Base-by-base conservation (phyloP, 2,888 invertebrate species). In the Hoplodrina blanda region DNA sequence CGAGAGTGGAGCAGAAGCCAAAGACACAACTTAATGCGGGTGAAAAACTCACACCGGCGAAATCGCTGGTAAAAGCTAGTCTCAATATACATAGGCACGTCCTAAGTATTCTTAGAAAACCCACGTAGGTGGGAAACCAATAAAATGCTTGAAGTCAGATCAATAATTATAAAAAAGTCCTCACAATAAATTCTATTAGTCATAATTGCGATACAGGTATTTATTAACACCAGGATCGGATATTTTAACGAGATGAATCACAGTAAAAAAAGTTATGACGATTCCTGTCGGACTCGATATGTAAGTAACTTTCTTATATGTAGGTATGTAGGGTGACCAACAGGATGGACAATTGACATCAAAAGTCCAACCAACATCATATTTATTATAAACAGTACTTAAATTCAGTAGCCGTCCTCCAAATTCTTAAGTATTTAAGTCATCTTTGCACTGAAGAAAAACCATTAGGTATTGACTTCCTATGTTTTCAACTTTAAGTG, bases 231-330 rank as follows among this genome's bases (percentile, higher is more conserved):
- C 55, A 68, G 60, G 17, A 68, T 79, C 57, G 64, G 61, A 69
- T 68, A 77, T 69, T 71, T 72, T 69, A 84, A 78, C 70, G 73
- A 78, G 61, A 76, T 73, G 73, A 82, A 76, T 82, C 74, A 77
- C 68, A 49, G 77, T 72, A 79, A 82, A 84, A 41, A 70, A 77
- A 72, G 61, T 69, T 80, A 74, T 73, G 70, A 66, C 61, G 41
- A 75, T 60, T 76, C 71, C 59, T 69, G 61, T 53, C 46, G 59
- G 73, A 78, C 73, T 55, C 64, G 68, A 60, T 71, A 63, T 56
- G 68, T 72, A 55, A 57, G 61, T 69, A 49, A 68, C 69, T 83
- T 76, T 75, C 81, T 78, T 78, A 59, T 65, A n/a, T n/a, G n/a
- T n/a, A n/a, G n/a, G 33, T 30, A n/a, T 15, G 69, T 69, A 82